phyloP scores from a whole-genome alignment of 2,797 vertebrate species.

The Gallinago nigripennis region DNA sequence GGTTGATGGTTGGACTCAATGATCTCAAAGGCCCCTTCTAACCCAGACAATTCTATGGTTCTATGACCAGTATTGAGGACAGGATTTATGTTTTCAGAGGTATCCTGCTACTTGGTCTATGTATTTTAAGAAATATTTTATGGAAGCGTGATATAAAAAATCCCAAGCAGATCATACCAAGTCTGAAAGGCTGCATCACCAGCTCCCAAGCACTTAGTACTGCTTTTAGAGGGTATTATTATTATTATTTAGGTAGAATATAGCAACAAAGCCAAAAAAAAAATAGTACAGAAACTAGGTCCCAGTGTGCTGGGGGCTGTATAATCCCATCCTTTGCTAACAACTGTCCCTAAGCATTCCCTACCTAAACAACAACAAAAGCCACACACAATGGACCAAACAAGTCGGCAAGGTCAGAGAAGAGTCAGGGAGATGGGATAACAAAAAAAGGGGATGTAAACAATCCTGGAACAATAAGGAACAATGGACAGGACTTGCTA shows the following conservation, averaged over 20 bases:
- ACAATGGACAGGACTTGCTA: background rate
- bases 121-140: background rate
- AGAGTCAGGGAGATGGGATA: slow-evolving; percentile 52
- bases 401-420: background rate
- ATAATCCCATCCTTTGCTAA: background rate
- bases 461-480: slow-evolving; percentile 44
- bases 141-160: background rate
- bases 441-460: slow-evolving; percentile 37
- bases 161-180: background rate
- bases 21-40: too few species aligned
- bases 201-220: background rate
- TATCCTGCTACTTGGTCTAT: background rate
- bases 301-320: background rate
- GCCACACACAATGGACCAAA: background rate
- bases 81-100: background rate
- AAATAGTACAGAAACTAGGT: background rate
- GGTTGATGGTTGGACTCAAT: too few species aligned
- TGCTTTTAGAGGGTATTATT: background rate
- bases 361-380: background rate
- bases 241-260: background rate
- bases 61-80: background rate
- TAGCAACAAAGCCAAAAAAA: background rate
- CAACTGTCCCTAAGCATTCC: background rate
- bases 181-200: background rate
- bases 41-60: too few species aligned